phyloP scores from a whole-genome alignment of 2,113 vertebrate species.

The Fulica atra region DNA sequence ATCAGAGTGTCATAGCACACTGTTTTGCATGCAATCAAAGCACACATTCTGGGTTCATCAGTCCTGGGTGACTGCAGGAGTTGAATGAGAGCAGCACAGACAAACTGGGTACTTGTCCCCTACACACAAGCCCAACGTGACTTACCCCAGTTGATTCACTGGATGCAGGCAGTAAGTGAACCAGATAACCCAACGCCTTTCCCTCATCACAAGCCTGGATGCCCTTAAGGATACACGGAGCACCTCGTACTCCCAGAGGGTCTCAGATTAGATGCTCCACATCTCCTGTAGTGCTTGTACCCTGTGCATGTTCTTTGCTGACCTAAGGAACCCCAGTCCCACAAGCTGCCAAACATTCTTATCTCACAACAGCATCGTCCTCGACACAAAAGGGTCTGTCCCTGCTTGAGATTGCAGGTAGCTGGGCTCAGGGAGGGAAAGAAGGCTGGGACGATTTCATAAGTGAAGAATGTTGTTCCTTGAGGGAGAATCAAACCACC shows the following conservation, averaged over 20 bases:
- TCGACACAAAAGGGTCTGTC: background rate
- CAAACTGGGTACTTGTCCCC: background rate
- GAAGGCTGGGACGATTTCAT: constrained; percentile 63
- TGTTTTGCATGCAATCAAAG: background rate
- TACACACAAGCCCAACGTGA: background rate
- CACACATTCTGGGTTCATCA: background rate
- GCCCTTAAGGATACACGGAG: background rate
- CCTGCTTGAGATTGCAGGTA: background rate
- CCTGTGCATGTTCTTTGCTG: background rate
- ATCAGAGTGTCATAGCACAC: background rate
- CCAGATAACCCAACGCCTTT: background rate
- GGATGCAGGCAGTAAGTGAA: background rate
- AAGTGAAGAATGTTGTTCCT: constrained; percentile 76
- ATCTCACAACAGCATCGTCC: background rate
- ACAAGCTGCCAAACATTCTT: background rate
- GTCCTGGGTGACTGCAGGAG: background rate
- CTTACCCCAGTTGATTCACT: background rate
- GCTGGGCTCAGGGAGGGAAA: background rate
- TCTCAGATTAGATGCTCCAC: background rate
- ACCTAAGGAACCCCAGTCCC: accelerated
- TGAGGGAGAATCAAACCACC: constrained; percentile 68
- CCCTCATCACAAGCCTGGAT: background rate
- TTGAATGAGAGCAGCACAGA: background rate
- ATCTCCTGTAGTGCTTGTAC: background rate
- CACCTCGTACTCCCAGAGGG: background rate